Evolutionary conservation across 2,797 vertebrate genomes (phyloP).

Genomic region (Falco rusticolus): DNA sequence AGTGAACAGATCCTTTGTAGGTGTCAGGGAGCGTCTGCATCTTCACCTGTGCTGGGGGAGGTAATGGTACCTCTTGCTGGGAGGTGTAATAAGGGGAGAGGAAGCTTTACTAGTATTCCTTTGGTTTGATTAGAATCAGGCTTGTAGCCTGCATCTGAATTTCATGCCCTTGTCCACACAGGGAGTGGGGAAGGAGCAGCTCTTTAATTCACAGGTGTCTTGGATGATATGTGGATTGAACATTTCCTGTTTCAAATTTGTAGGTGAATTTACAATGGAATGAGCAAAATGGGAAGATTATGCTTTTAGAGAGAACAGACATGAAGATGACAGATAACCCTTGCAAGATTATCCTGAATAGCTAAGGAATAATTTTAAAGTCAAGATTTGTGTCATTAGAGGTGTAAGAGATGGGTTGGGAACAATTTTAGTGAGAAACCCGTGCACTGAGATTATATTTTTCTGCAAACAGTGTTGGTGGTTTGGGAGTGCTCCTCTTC

Average conservation of each 20-base stretch:
- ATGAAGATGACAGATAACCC: background rate
- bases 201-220: background rate
- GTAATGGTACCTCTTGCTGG: background rate
- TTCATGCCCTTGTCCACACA: accelerated
- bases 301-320: background rate
- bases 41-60: slow-evolving; percentile 74
- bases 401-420: background rate
- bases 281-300: background rate
- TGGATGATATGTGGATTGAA: background rate
- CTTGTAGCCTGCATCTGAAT: background rate
- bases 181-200: background rate
- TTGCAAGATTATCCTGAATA: background rate
- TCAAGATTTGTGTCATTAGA: background rate
- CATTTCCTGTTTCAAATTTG: background rate
- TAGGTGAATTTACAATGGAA: accelerated
- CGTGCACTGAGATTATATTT: accelerated
- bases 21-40: slow-evolving; percentile 81
- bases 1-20: slow-evolving; percentile 77
- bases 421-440: background rate
- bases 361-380: background rate
- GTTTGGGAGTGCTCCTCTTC: background rate
- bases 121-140: background rate
- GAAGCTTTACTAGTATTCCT: background rate
- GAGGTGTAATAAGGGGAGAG: background rate
- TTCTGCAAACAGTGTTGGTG: background rate